phyloP scores from a whole-genome alignment of 2,797 vertebrate genomes.

The Anniella stebbinsi region DNA sequence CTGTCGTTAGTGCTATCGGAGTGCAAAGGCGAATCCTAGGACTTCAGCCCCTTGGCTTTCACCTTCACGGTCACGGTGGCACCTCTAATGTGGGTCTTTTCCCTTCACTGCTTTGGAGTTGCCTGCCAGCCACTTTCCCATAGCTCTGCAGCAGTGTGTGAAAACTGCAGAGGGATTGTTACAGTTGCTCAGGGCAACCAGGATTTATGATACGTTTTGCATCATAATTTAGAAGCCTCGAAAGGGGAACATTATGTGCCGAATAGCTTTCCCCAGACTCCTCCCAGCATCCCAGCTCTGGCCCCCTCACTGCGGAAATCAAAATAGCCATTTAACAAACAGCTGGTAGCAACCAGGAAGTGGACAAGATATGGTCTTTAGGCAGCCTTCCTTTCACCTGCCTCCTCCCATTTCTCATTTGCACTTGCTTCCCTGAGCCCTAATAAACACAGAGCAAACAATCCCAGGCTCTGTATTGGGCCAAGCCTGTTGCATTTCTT shows the following conservation, averaged over 20 bases:
- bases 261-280: constrained; percentile 30
- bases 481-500: neutral
- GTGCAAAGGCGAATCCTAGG: neutral
- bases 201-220: constrained; percentile 42
- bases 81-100: neutral
- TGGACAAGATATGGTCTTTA: neutral
- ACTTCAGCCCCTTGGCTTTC: neutral
- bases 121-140: constrained; percentile 17
- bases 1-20: neutral
- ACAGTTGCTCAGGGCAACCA: constrained; percentile 40
- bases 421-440: neutral
- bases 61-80: neutral
- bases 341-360: neutral
- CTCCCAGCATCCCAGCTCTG: neutral
- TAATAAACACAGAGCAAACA: neutral
- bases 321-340: neutral
- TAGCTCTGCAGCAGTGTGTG: constrained; percentile 23
- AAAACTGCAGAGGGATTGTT: constrained; percentile 48
- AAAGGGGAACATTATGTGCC: constrained; percentile 10
- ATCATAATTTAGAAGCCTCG: constrained; percentile 19
- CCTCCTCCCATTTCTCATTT: neutral
- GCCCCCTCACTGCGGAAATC: neutral
- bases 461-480: neutral
- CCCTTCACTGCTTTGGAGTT: neutral
- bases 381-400: neutral